Evolutionary conservation across 2,797 vertebrate genomes (phyloP), one percentile per base, ranked within the genome.

Genomic region (Eulemur rubriventer): DNA sequence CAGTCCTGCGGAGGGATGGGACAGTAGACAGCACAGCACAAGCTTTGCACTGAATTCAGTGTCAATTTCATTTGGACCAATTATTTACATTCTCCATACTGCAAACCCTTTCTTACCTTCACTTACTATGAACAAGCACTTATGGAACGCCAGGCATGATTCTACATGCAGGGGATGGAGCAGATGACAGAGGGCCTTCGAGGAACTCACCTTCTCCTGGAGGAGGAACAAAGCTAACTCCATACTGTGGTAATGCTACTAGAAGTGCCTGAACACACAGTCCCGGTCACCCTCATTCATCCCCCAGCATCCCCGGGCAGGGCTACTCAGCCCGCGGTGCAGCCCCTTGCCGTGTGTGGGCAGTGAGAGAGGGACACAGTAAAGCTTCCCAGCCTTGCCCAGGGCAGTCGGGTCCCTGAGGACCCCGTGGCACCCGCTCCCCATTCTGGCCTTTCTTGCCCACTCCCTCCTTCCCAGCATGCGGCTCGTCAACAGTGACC

Each of bases 1-100:
- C 28, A 57, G 26, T 2, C 0, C 30, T 6, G 1, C 2, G n/a
- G 28, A 52, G 13, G 2, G 16, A 4, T 78, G n/a, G 46, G n/a
- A 6, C 4, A 22, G 4, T 6, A 16, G 41, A 12, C 41, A 7
- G 28, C 3, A 24, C 12, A 69, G 13, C 18, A 6, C 1, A 10
- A 38, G 26, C 14, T 30, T 63, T 38, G 76, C 59, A 59, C 2
- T 38, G 17, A 55, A 41, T 38, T 41, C 61, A 67, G 13, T 10
- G 13, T 33, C 41, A 33, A 13, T 50, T 26, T 72, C 30, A 14
- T 24, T 41, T 59, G 26, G 67, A 67, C 28, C 46, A 26, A 52
- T 33, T 30, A 61, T 73, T 96, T 41, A 55, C 61, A 46, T 89
- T 67, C 57, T 61, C 57, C n/a, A 52, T 24, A 38, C 22, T 11